phyloP scores from a whole-genome alignment of 2,888 invertebrate species.

The Electrophaes corylata region DNA sequence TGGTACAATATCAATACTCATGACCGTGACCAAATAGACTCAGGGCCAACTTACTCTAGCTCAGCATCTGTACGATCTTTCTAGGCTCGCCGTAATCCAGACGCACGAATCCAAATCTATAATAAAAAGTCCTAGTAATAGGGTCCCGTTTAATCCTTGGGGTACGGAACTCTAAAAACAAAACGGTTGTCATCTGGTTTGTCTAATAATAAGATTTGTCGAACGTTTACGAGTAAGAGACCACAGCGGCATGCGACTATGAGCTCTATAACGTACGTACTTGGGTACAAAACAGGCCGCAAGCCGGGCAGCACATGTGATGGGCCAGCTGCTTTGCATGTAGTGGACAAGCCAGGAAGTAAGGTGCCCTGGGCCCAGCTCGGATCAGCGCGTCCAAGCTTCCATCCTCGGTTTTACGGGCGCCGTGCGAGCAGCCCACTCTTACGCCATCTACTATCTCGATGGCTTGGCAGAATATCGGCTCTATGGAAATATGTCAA shows the following conservation, averaged over 20 bases:
- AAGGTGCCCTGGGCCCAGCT: conserved; percentile 90
- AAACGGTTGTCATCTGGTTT: too few species aligned
- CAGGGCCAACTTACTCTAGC: too few species aligned
- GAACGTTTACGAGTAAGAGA: too few species aligned
- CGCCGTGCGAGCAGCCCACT: conserved; percentile 90
- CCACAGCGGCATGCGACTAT: background rate
- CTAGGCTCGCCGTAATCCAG: too few species aligned
- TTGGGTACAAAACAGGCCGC: conserved; percentile 95
- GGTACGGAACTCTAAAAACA: too few species aligned
- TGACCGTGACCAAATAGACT: too few species aligned
- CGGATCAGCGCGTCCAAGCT: conserved; percentile 83
- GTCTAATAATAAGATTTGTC: too few species aligned
- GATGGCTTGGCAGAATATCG: conserved; percentile 89
- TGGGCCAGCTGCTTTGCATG: conserved; percentile 89
- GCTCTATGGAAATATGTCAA: conserved; percentile 68
- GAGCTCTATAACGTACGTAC: conserved; percentile 59
- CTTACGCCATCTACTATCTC: conserved; percentile 89
- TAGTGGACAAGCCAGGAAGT: conserved; percentile 90
- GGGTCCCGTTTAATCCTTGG: too few species aligned
- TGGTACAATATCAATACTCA: too few species aligned
- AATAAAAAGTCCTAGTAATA: too few species aligned
- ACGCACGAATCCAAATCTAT: too few species aligned
- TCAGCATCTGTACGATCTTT: too few species aligned
- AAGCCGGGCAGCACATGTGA: conserved; percentile 96
- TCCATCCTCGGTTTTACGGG: conserved; percentile 30